A percentile compares a stretch with the other conserved stretches of the same genome.
These are phyloP conservation scores for Pelecanus crispus DNA, from an alignment of 2,113 vertebrate genomes.

Conservation along the genomic window DNA sequence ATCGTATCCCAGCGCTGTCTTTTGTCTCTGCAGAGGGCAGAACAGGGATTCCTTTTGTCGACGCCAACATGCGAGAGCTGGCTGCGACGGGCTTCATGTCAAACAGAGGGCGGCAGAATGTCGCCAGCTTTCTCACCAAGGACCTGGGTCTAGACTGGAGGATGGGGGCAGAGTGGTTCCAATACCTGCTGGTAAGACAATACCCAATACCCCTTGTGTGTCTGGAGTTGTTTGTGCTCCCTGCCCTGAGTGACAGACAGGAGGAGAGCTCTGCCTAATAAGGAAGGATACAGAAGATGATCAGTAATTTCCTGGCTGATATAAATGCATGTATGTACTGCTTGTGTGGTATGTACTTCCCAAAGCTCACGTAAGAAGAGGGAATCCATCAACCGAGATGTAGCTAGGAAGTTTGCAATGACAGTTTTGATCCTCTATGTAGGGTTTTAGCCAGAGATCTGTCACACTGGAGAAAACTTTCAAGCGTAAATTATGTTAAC, in stretches of 20 bases:
- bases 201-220: not conserved
- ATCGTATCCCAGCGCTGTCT: not conserved
- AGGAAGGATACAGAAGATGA: not conserved
- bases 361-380: not conserved
- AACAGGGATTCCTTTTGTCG: conserved; percentile 83
- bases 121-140: conserved; percentile 84
- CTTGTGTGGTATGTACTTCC: not conserved
- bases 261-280: not conserved
- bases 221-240: not conserved
- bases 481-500: not conserved
- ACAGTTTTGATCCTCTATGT: not conserved
- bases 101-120: conserved; percentile 82
- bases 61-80: conserved; percentile 84
- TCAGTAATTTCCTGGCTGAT: not conserved
- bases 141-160: conserved; percentile 84
- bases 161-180: conserved; percentile 84
- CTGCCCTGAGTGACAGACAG: not conserved
- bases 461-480: not conserved
- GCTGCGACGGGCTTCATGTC: conserved; percentile 80
- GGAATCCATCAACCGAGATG: not conserved
- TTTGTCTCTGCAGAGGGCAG: conserved; percentile 70
- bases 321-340: not conserved
- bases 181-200: conserved; percentile 74
- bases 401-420: not conserved
- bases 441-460: not conserved